Evolutionary conservation across 2,113 vertebrate species (phyloP).

Genomic region (Grammomys surdaster): DNA sequence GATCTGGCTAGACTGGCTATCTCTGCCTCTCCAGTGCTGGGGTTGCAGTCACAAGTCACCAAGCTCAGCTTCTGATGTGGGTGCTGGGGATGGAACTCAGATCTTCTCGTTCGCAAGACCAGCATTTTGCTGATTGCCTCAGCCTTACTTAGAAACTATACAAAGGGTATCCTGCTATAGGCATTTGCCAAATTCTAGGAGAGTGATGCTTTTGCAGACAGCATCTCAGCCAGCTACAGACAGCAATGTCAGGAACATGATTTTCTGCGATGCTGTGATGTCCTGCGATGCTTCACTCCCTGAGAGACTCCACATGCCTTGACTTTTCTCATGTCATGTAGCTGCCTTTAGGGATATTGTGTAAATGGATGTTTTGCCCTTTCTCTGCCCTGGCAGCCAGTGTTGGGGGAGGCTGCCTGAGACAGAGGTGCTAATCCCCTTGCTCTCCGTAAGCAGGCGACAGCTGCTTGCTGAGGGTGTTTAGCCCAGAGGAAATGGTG

Average conservation of each 20-base stretch:
- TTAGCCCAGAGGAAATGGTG: slow-evolving; percentile 52
- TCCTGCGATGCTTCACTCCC: too few relatives aligned
- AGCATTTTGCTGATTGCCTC: background rate
- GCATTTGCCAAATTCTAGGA: background rate
- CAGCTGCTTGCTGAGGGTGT: slow-evolving; percentile 32
- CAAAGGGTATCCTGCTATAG: background rate
- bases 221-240: background rate
- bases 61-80: background rate
- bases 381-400: background rate
- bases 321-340: background rate
- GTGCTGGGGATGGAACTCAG: background rate
- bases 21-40: background rate
- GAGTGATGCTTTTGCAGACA: background rate
- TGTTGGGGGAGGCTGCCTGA: background rate
- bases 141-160: background rate
- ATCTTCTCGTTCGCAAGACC: fast-evolving
- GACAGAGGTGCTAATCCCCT: slow-evolving; percentile 58
- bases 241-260: background rate
- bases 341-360: background rate
- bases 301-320: too few relatives aligned
- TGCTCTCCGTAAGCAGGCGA: slow-evolving; percentile 10
- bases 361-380: background rate
- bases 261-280: too few relatives aligned
- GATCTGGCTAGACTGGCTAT: background rate
- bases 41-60: background rate